Percentiles rank a stretch among this genome's conserved stretches.
These are phyloP conservation scores for Scrobipalpa atriplicella DNA, from an alignment of 2,888 invertebrate species.

Conservation along the genomic window DNA sequence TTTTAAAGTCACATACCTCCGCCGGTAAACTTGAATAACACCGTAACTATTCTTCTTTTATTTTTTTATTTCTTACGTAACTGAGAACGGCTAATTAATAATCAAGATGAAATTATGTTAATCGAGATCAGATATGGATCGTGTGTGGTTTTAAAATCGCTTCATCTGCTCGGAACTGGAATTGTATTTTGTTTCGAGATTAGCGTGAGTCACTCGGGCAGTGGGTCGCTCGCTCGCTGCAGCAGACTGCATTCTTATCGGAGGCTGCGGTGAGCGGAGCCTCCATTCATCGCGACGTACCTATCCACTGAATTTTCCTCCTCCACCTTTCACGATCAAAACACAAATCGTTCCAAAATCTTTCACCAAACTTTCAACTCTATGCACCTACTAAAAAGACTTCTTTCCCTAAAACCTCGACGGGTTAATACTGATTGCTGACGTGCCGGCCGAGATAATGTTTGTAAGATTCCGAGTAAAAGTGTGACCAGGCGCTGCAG, in stretches of 20 bases:
- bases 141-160: conserved; percentile 28
- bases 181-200: conserved; percentile 20
- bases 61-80: conserved; percentile 29
- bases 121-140: conserved; percentile 22
- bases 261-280: conserved; percentile 40
- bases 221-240: conserved; percentile 52
- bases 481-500: conserved; percentile 36
- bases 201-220: conserved; percentile 65
- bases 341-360: background rate
- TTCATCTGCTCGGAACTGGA: conserved; percentile 20
- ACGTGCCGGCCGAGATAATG: conserved; percentile 33
- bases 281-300: conserved; percentile 43
- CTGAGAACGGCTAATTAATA: conserved; percentile 31
- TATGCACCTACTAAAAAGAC: background rate
- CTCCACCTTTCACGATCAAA: conserved; percentile 29
- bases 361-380: background rate
- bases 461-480: conserved; percentile 53
- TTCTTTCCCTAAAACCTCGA: background rate
- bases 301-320: conserved; percentile 44
- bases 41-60: conserved; percentile 1
- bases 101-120: conserved; percentile 30
- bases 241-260: conserved; percentile 52
- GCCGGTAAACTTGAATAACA: conserved; percentile 42
- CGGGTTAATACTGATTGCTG: too few species aligned
- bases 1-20: conserved; percentile 48